These are phyloP conservation scores for Drosophila tristis DNA, from an alignment of 1,140 invertebrate genomes.

Conservation along the genomic window DNA sequence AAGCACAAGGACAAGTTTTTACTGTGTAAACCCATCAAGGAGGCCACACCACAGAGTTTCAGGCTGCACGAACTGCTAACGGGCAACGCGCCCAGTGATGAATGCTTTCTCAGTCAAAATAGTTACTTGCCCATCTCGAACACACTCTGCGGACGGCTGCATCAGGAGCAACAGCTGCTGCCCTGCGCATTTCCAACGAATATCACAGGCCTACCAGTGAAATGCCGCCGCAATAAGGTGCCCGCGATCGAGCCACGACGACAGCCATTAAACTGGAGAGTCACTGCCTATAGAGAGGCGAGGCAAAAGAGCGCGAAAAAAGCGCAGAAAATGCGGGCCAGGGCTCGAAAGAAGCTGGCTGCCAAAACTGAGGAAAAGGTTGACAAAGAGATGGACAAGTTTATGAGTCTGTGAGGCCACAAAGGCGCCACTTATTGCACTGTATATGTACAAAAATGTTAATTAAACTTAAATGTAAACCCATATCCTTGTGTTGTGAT, in stretches of 20 bases:
- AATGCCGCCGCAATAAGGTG: not conserved
- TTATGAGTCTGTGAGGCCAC: conserved; percentile 48
- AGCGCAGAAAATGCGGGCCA: conserved; percentile 2
- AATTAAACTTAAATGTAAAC: conserved; percentile 4
- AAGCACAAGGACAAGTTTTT: conserved; percentile 69
- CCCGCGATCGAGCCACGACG: not conserved
- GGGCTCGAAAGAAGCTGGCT: conserved; percentile 9
- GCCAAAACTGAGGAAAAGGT: not conserved
- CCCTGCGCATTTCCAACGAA: conserved; percentile 58
- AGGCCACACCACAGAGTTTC: conserved; percentile 46
- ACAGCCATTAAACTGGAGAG: not conserved
- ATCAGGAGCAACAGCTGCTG: conserved; percentile 51
- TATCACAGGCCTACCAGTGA: not conserved
- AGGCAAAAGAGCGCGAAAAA: not conserved
- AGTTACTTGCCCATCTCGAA: conserved; percentile 59
- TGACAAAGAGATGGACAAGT: conserved; percentile 42
- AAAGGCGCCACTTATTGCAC: conserved; percentile 1
- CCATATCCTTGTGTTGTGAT: not conserved
- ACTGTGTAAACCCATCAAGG: conserved; percentile 48
- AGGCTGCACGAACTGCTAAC: conserved; percentile 44
- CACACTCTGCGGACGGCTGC: conserved; percentile 57
- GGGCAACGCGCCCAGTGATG: conserved; percentile 28
- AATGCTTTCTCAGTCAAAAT: conserved; percentile 53
- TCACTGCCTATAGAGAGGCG: not conserved
- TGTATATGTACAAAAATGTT: not conserved